Evolutionary conservation across 2,113 vertebrate species (phyloP), one percentile per base, ranked within the genome.

Genomic region (Odocoileus hemionus): DNA sequence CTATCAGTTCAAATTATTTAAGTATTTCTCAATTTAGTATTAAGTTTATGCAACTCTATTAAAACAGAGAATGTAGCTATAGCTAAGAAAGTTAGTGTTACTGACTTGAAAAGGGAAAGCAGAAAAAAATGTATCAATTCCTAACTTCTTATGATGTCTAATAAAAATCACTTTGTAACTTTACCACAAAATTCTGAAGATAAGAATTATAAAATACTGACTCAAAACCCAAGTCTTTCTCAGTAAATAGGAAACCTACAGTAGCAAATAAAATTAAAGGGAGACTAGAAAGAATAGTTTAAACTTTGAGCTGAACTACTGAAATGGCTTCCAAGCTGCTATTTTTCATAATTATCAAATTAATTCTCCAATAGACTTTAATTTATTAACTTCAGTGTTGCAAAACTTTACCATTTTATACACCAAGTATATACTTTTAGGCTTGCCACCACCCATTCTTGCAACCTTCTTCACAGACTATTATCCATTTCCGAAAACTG

Each of bases 121-220:
- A 89, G 89, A 43, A 91, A 96, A 85, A 52, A 78, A 76, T 36
- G 15, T 7, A 74, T 39, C 19, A 85, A 70, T 90, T 67, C 25
- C 52, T 91, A 83, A 89, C 36, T 85, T 92, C 33, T 95, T 57
- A 47, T 33, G 93, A 30, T 52, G 30, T 91, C 76, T 91, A 86
- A 94, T 13, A 84, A 47, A 96, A 89, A 67, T 93, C 17, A 86
- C 10, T 67, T 45, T 67, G 17, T 88, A 95, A 91, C 13, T 78
- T 91, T 30, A 93, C n/a, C 78, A 84, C 30, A 84, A 43, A 89
- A 97, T 92, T 85, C 28, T 92, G 47, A 79, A 83, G 52, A 55
- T 43, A 70, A 86, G 76, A 94, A 88, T 87, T 16, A 64, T 43
- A 95, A 87, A 86, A 76, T 47, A 70, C 0, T 70, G 26, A 45